Percentiles rank a stretch among this genome's conserved stretches.
Evolutionary conservation across 2,888 invertebrate species (phyloP).

Genomic region (Melieria crassipennis): DNA sequence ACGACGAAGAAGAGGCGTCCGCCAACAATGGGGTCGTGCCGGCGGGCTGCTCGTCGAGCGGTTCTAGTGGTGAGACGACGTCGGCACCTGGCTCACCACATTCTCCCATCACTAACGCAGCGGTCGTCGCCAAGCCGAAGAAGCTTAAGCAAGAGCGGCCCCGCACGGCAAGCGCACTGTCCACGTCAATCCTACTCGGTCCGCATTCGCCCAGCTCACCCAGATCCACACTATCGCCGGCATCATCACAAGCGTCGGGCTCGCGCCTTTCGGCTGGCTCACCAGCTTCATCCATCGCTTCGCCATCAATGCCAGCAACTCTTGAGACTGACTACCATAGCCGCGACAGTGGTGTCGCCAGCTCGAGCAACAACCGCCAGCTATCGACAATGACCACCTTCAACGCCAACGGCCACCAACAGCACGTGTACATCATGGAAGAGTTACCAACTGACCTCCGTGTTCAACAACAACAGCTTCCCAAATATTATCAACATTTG

Average conservation of each 20-base stretch:
- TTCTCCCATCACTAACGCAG: slow-evolving; percentile 41
- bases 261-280: slow-evolving; percentile 42
- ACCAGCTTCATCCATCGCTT: slow-evolving; percentile 43
- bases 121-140: slow-evolving; percentile 14
- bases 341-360: slow-evolving; percentile 61
- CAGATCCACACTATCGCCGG: slow-evolving; percentile 52
- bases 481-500: slow-evolving; percentile 47
- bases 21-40: slow-evolving; percentile 63
- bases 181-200: slow-evolving; percentile 24
- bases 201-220: slow-evolving; percentile 53
- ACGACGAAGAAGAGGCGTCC: slow-evolving; percentile 63
- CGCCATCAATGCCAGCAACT: slow-evolving; percentile 43
- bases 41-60: slow-evolving; percentile 40
- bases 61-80: slow-evolving; percentile 46
- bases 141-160: slow-evolving; percentile 45
- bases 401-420: slow-evolving; percentile 23
- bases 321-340: slow-evolving; percentile 59
- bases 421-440: slow-evolving; percentile 39
- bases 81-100: slow-evolving; percentile 53
- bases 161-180: neutral
- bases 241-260: slow-evolving; percentile 45
- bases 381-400: slow-evolving; percentile 28
- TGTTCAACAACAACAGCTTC: slow-evolving; percentile 45
- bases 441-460: slow-evolving; percentile 59
- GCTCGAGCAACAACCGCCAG: slow-evolving; percentile 46